Evolutionary conservation across 2,113 vertebrate species (phyloP).

Genomic region (Pithys albifrons): DNA sequence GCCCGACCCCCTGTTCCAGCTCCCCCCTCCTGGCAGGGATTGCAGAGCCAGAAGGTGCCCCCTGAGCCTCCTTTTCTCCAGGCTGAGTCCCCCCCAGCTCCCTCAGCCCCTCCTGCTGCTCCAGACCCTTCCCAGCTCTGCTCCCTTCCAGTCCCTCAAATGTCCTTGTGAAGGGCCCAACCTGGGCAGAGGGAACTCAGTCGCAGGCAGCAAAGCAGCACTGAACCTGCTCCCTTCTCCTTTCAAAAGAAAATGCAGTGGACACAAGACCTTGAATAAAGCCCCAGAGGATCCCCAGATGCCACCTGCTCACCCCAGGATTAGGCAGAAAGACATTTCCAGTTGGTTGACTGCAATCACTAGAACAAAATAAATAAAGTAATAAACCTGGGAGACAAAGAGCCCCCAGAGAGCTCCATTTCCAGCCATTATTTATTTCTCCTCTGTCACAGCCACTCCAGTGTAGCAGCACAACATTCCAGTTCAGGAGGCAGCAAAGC

Average conservation of each 20-base stretch:
- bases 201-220: rapidly evolving
- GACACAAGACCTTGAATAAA: not conserved
- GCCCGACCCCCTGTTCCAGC: rapidly evolving
- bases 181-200: not conserved
- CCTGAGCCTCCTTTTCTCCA: not conserved
- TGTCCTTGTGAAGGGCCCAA: not conserved
- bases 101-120: not conserved
- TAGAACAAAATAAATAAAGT: rapidly evolving
- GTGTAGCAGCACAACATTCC: not conserved
- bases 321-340: rapidly evolving
- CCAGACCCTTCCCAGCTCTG: not conserved
- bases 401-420: rapidly evolving
- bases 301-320: not conserved
- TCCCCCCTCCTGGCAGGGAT: not conserved
- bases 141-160: not conserved
- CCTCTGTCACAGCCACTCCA: not conserved
- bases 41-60: not conserved
- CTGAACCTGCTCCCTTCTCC: rapidly evolving
- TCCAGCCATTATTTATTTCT: not conserved
- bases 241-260: rapidly evolving
- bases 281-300: not conserved
- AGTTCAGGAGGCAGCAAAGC: not conserved
- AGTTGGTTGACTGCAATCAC: not conserved
- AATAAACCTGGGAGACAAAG: too few species aligned
- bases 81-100: not conserved